Percentiles rank a stretch among this genome's conserved stretches.
phyloP scores from a whole-genome alignment of 2,113 vertebrate species.

The Triplophysa siluroides region DNA sequence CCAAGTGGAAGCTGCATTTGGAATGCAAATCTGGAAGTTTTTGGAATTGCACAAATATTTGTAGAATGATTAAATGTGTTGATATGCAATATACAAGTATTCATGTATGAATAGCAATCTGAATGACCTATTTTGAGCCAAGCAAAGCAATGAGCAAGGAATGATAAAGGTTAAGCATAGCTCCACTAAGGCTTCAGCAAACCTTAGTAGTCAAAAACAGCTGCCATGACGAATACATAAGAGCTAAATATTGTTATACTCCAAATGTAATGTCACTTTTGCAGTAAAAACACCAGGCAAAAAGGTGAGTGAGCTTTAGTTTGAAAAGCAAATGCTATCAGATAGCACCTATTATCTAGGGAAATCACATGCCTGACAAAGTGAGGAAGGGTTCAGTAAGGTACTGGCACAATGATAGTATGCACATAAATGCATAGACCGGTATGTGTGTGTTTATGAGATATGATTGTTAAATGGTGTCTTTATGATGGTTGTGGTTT shows the following conservation, averaged over 20 bases:
- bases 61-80: not conserved
- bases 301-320: not conserved
- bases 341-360: not conserved
- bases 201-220: not conserved
- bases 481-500: not conserved
- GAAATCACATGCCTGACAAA: not conserved
- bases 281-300: not conserved
- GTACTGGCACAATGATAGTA: constrained; percentile 7
- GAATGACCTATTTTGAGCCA: too few relatives aligned
- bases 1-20: not conserved
- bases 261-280: not conserved
- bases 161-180: too few relatives aligned
- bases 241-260: not conserved
- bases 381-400: not conserved
- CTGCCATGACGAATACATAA: not conserved
- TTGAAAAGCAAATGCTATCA: not conserved
- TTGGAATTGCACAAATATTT: not conserved
- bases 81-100: not conserved
- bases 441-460: not conserved
- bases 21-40: constrained; percentile 15
- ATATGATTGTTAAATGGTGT: not conserved
- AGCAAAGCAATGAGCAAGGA: too few relatives aligned
- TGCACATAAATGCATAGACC: not conserved
- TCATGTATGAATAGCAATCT: not conserved
- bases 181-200: not conserved